Evolutionary conservation across 2,113 vertebrate species (phyloP).

Genomic region (Platichthys stellatus): DNA sequence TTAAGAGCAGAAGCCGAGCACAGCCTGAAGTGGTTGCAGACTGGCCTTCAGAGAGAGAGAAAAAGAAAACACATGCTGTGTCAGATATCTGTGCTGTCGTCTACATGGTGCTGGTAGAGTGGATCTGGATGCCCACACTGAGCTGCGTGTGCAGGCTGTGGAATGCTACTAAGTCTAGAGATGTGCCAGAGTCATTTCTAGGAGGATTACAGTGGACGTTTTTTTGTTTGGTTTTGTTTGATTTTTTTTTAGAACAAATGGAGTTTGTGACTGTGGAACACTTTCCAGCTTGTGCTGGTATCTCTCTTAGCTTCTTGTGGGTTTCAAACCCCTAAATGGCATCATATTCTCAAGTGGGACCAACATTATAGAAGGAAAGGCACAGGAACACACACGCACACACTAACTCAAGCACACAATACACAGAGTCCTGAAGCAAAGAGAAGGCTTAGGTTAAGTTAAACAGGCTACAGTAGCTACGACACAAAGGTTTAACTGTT

Average conservation of each 20-base stretch:
- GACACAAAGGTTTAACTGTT: slow-evolving; percentile 76
- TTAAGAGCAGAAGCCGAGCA: slow-evolving; percentile 68
- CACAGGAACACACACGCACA: slow-evolving; percentile 79
- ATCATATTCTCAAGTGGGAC: slow-evolving; percentile 81
- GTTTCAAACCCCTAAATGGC: slow-evolving; percentile 65
- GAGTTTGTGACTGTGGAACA: slow-evolving; percentile 51
- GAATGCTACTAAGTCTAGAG: slow-evolving; percentile 78
- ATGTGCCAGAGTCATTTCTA: slow-evolving; percentile 69
- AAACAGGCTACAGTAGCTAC: slow-evolving; percentile 83
- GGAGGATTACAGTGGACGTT: slow-evolving; percentile 46
- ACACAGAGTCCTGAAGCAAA: slow-evolving; percentile 79
- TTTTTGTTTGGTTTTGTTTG: not conserved
- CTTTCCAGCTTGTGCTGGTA: slow-evolving; percentile 56
- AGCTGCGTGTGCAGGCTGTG: slow-evolving; percentile 67
- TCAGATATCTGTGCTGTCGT: slow-evolving; percentile 77
- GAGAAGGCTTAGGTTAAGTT: slow-evolving; percentile 80
- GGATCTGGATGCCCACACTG: slow-evolving; percentile 70
- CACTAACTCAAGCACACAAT: slow-evolving; percentile 79
- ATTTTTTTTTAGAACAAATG: slow-evolving; percentile 47
- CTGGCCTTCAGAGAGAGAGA: slow-evolving; percentile 57
- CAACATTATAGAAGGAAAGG: slow-evolving; percentile 80
- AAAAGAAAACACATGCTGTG: slow-evolving; percentile 56
- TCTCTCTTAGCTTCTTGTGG: slow-evolving; percentile 60
- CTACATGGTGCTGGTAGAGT: slow-evolving; percentile 79
- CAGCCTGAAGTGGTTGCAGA: slow-evolving; percentile 76